Conservation (phyloP, 2,113 vertebrate genomes). For the Vulpes lagopus region DNA sequence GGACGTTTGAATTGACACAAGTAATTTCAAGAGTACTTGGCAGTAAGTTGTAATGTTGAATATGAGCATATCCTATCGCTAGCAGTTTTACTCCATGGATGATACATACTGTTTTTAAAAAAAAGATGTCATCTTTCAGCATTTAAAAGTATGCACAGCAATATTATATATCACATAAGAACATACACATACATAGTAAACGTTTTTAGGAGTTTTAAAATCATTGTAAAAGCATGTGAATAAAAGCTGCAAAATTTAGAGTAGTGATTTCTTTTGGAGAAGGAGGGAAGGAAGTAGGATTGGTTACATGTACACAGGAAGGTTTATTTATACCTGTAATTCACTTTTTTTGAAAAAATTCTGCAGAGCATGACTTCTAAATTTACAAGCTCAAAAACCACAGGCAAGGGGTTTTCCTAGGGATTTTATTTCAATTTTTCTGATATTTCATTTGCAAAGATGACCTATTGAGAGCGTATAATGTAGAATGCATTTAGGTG, state of each 20-base stretch:
- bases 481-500: neutral
- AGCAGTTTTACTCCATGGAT: neutral
- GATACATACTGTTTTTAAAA: neutral
- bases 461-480: neutral
- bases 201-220: neutral
- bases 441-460: neutral
- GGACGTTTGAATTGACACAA: neutral
- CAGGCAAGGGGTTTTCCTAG: neutral
- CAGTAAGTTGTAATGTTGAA: neutral
- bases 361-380: neutral
- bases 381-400: neutral
- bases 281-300: neutral
- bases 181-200: neutral
- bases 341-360: neutral
- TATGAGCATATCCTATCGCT: rapidly evolving
- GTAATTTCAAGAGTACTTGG: neutral
- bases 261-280: neutral
- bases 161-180: neutral
- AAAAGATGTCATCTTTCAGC: neutral
- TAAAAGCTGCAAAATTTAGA: neutral
- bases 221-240: neutral
- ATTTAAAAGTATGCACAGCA: neutral
- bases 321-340: neutral
- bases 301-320: neutral
- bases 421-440: neutral